These are phyloP conservation scores for Ferrisia virgata DNA, from an alignment of 2,888 invertebrate genomes.

Conservation along the genomic window DNA sequence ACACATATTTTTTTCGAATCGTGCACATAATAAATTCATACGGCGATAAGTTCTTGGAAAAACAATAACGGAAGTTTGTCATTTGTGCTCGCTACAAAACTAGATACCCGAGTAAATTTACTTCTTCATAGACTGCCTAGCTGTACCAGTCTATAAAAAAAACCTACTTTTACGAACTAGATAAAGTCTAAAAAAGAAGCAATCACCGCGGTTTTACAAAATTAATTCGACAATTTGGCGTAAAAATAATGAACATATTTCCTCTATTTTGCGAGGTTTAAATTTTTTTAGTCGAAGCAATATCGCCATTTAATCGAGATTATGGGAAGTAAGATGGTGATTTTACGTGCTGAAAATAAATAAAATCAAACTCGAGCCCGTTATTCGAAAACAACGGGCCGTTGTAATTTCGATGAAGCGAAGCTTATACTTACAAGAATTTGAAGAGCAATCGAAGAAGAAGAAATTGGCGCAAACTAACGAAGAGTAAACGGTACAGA, in stretches of 20 bases:
- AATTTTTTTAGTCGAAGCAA: neutral
- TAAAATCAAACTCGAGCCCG: neutral
- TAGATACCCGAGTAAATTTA: too few relatives aligned
- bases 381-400: neutral
- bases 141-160: too few relatives aligned
- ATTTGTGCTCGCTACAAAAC: too few relatives aligned
- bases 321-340: neutral
- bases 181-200: neutral
- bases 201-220: neutral
- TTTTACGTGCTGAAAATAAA: neutral
- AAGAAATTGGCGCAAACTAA: conserved; percentile 27
- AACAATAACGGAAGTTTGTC: too few relatives aligned
- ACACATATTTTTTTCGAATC: too few relatives aligned
- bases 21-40: too few relatives aligned
- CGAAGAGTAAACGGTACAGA: conserved; percentile 31
- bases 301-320: conserved; percentile 1
- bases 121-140: too few relatives aligned
- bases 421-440: neutral
- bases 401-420: neutral
- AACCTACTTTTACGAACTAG: too few relatives aligned
- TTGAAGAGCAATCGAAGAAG: conserved; percentile 7
- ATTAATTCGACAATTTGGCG: neutral
- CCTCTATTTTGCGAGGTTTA: neutral
- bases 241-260: conserved; percentile 14
- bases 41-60: too few relatives aligned